Base-by-base conservation (phyloP, 2,113 vertebrate genomes). In the Cebidichthys violaceus region DNA sequence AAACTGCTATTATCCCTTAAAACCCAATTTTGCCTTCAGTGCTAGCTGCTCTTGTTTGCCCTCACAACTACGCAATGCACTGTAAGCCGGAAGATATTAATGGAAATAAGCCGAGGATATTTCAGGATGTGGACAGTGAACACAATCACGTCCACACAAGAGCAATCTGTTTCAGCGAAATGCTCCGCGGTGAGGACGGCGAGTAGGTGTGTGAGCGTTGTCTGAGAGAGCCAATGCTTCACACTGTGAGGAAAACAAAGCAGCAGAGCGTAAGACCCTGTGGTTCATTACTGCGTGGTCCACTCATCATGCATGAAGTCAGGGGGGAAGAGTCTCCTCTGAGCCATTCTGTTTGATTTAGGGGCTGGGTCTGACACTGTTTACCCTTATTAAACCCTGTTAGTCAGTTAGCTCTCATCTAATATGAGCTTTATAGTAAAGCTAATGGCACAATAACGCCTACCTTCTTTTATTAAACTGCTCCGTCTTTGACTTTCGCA, bases 191-290 rank as follows among this genome's bases (percentile, higher is more conserved):
- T 45, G 75, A 47, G 70, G 33, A 43, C 50, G 29, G 88, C 35
- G 14, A 52, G 70, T 14, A 64, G 72, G 75, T 82, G 80, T 84
- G 83, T 31, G 57, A 55, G 72, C 70, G 37, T 17, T 70, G 83
- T 78, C 37, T 72, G 75, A 62, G 72, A 29, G 70, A 78, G 78
- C 59, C 60, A 14, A 22, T 50, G 80, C 72, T 83, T 85, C 86
- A 77, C 75, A 76, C 83, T 84, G 85, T 4, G 77, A 89, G 84
- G 55, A 86, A 88, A 88, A 89, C 82, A 91, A 86, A 82, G 87
- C 87, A 85, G 80, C 68, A 66, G 81, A 84, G 82, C 88, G 70
- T 79, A 60, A 86, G 79, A 77, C 64, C 77, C 84, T 18, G 77
- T 59, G 90, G 83, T 86, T 89, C 77, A 90, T 90, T 86, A 86